A percentile compares a stretch with the other conserved stretches of the same genome.
These are phyloP conservation scores for Chelon labrosus DNA, from an alignment of 2,797 vertebrate genomes.

Conservation along the genomic window DNA sequence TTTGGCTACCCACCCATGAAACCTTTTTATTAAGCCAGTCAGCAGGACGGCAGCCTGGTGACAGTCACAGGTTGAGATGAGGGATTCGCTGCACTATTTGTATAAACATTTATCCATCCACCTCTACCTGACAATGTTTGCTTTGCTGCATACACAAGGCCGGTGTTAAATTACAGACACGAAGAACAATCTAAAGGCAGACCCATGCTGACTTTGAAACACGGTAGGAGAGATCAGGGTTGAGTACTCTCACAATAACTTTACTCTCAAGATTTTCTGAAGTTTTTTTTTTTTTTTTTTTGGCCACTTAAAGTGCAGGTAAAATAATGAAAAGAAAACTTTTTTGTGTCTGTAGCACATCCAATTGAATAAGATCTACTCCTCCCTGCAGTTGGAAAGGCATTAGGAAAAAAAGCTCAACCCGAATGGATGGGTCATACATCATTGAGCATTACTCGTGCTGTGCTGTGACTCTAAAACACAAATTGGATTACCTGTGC, in stretches of 20 bases:
- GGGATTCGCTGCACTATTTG: neutral
- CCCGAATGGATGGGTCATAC: constrained; percentile 69
- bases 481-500: constrained; percentile 80
- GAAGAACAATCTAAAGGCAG: neutral
- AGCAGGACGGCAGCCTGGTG: neutral
- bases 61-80: neutral
- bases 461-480: constrained; percentile 66
- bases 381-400: constrained; percentile 43
- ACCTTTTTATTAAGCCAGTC: neutral
- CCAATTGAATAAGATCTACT: constrained; percentile 57
- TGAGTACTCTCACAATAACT: neutral
- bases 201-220: neutral
- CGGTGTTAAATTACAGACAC: neutral
- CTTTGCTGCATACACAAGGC: neutral
- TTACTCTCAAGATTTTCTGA: constrained; percentile 13
- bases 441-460: constrained; percentile 74
- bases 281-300: no score
- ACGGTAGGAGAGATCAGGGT: neutral
- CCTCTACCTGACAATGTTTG: neutral
- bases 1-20: constrained; percentile 1
- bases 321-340: constrained; percentile 1
- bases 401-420: constrained; percentile 65
- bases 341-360: constrained; percentile 9
- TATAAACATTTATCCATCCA: neutral
- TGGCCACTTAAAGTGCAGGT: constrained; percentile 13